These are phyloP conservation scores for Oegoconia quadripuncta DNA, from an alignment of 2,888 invertebrate species.

Conservation along the genomic window DNA sequence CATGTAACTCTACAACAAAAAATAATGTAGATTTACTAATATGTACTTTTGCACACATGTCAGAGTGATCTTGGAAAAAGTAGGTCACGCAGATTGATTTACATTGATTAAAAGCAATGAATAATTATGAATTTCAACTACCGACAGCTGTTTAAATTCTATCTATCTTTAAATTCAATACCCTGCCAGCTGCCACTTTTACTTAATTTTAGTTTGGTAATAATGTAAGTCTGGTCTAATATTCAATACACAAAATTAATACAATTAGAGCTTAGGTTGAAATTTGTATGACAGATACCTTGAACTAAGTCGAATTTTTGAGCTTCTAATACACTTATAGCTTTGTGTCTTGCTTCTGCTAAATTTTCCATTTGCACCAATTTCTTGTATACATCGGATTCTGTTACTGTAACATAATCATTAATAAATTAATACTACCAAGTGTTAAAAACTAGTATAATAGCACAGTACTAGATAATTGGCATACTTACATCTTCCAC, in stretches of 20 bases:
- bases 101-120: too few relatives aligned
- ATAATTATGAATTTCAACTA: too few relatives aligned
- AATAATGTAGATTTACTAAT: background rate
- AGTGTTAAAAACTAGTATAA: background rate
- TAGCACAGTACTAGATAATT: background rate
- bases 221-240: too few relatives aligned
- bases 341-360: constrained; percentile 77
- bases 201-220: too few relatives aligned
- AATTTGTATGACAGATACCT: constrained; percentile 63
- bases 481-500: constrained; percentile 79
- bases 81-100: too few relatives aligned
- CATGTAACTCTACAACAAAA: constrained; percentile 69
- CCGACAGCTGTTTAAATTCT: too few relatives aligned
- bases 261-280: too few relatives aligned
- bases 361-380: constrained; percentile 67
- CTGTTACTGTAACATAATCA: constrained; percentile 56
- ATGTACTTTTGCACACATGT: background rate
- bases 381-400: constrained; percentile 72
- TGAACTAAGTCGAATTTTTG: constrained; percentile 84
- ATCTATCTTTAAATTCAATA: too few relatives aligned
- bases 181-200: too few relatives aligned
- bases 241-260: too few relatives aligned
- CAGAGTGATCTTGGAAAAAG: too few relatives aligned
- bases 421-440: background rate
- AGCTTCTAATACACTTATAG: constrained; percentile 80